Conservation (phyloP, 2,113 vertebrate genomes). For the Aldabrachelys gigantea region DNA sequence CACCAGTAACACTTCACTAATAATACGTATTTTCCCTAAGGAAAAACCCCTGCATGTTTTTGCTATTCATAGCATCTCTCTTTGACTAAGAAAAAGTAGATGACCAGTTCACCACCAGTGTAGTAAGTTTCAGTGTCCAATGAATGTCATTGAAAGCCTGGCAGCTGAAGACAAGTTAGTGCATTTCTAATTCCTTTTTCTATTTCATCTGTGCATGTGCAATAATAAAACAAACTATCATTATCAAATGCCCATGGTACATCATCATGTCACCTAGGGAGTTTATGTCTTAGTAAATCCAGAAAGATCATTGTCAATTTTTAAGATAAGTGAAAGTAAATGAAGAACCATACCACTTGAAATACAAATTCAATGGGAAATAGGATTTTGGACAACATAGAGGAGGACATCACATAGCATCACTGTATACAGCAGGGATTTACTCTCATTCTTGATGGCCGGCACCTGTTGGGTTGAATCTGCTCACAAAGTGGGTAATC, state of each 20-base stretch:
- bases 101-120: background rate
- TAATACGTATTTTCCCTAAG: accelerated
- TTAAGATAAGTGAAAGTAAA: background rate
- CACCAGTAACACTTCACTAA: background rate
- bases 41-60: background rate
- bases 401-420: background rate
- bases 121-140: background rate
- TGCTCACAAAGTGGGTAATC: background rate
- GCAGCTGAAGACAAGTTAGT: background rate
- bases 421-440: background rate
- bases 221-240: background rate
- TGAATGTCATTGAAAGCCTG: background rate
- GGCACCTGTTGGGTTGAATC: background rate
- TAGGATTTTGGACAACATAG: background rate
- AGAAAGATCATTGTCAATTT: slow-evolving; percentile 9
- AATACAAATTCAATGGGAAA: background rate
- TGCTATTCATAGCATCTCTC: background rate
- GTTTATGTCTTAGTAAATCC: background rate
- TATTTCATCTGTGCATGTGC: background rate
- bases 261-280: background rate
- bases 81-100: background rate
- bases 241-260: background rate
- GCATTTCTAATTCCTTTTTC: background rate
- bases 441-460: background rate
- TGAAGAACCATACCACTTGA: background rate